Evolutionary conservation across 2,797 vertebrate genomes (phyloP).

Genomic region (Gila robusta): DNA sequence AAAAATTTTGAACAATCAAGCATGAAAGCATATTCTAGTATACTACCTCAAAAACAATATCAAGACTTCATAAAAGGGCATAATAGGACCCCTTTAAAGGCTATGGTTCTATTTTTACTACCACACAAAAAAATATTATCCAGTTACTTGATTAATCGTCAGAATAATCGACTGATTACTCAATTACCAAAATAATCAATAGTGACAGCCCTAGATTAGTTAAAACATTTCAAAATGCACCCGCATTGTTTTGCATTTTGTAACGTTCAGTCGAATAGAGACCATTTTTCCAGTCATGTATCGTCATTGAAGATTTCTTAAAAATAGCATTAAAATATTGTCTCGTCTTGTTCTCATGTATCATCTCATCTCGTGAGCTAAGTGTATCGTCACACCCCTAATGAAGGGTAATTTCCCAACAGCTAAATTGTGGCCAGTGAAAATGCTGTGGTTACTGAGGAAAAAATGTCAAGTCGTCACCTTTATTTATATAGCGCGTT

Average conservation of each 20-base stretch:
- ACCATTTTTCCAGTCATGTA: neutral
- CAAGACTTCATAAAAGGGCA: too few species aligned
- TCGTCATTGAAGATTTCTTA: neutral
- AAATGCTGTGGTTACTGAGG: neutral
- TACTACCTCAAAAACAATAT: too few species aligned
- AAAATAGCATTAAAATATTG: neutral
- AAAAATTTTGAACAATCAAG: too few species aligned
- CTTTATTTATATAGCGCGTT: too few species aligned
- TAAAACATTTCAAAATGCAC: neutral
- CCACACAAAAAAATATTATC: neutral
- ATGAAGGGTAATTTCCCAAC: neutral
- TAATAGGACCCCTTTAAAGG: neutral
- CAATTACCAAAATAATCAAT: neutral
- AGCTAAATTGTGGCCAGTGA: neutral
- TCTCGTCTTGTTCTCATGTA: neutral
- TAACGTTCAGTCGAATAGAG: neutral
- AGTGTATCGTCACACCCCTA: neutral
- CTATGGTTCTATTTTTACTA: neutral
- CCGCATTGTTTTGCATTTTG: neutral
- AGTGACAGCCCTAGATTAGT: neutral
- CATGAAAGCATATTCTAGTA: too few species aligned
- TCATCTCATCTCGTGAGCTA: neutral
- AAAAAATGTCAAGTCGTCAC: neutral
- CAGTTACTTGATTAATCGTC: neutral
- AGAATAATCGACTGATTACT: neutral